Evolutionary conservation across 2,797 vertebrate genomes (phyloP).

Genomic region (Gobio occitaniae): DNA sequence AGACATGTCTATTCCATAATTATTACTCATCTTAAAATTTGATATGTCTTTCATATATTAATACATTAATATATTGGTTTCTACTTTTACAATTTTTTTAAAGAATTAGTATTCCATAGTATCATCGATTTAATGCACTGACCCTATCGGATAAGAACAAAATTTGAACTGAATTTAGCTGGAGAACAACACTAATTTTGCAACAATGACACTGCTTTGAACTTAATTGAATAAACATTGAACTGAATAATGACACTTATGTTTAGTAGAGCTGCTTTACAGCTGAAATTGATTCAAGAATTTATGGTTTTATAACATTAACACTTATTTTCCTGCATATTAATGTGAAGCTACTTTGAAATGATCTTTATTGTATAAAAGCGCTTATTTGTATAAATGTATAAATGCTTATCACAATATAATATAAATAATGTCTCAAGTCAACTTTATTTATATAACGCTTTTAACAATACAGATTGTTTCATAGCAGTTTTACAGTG

Average conservation of each 20-base stretch:
- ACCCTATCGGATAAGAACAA: neutral
- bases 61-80: neutral
- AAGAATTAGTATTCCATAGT: neutral
- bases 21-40: neutral
- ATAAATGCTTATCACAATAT: neutral
- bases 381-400: neutral
- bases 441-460: too few relatives aligned
- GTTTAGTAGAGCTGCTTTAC: neutral
- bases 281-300: neutral
- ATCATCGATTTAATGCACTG: neutral
- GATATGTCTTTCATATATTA: neutral
- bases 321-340: neutral
- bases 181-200: neutral
- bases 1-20: neutral
- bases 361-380: neutral
- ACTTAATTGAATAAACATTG: neutral
- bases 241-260: neutral
- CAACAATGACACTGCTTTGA: neutral
- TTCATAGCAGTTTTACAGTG: too few relatives aligned
- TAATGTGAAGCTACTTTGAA: neutral
- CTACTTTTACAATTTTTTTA: neutral
- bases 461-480: too few relatives aligned
- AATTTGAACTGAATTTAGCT: neutral
- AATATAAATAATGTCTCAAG: neutral
- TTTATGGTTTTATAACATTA: neutral